These are phyloP conservation scores for Sebastes variabilis DNA, from an alignment of 2,797 vertebrate genomes.

Conservation along the genomic window DNA sequence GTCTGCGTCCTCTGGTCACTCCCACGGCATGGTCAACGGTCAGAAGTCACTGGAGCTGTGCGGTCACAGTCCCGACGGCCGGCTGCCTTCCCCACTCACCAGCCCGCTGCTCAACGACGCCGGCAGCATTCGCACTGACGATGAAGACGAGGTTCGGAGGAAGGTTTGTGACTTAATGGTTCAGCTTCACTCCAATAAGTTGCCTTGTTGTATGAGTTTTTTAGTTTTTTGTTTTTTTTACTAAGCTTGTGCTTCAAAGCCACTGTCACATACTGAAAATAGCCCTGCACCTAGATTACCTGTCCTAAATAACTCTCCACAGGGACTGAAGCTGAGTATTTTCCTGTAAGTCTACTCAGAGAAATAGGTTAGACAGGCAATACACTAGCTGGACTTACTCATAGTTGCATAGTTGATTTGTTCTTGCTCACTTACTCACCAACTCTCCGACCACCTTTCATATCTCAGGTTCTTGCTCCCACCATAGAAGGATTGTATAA, in stretches of 20 bases:
- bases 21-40: constrained; percentile 86
- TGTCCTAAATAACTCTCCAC: constrained; percentile 57
- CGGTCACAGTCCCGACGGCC: constrained; percentile 88
- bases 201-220: not conserved
- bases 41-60: constrained; percentile 86
- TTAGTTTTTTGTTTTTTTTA: not conserved
- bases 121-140: constrained; percentile 88
- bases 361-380: constrained; percentile 20
- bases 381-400: not conserved
- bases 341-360: constrained; percentile 9
- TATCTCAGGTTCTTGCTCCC: too few species aligned
- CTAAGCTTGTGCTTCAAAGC: constrained; percentile 8
- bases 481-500: too few species aligned
- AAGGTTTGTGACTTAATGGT: constrained; percentile 81
- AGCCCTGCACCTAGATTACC: constrained; percentile 60
- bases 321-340: constrained; percentile 35
- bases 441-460: too few species aligned
- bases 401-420: not conserved
- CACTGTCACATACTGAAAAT: constrained; percentile 42
- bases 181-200: not conserved
- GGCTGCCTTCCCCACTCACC: constrained; percentile 91
- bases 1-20: constrained; percentile 88
- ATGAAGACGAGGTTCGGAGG: constrained; percentile 92
- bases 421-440: not conserved
- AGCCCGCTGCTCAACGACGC: constrained; percentile 93